Percentiles rank a stretch among this genome's conserved stretches.
These are phyloP conservation scores for Torymus tubicola DNA, from an alignment of 2,888 invertebrate genomes.

Conservation along the genomic window DNA sequence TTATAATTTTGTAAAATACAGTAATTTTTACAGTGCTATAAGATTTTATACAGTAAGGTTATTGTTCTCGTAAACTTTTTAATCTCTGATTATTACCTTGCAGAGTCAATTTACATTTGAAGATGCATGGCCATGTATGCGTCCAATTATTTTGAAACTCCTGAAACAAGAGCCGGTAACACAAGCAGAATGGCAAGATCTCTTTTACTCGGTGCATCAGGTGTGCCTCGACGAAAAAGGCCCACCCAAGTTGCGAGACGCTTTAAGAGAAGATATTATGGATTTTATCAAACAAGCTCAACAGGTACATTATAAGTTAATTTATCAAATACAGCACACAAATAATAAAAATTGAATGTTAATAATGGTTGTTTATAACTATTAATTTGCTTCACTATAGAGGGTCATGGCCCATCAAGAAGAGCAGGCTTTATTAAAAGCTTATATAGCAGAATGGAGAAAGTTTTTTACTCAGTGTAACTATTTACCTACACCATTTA, in stretches of 20 bases:
- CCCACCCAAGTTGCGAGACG: slow-evolving; percentile 90
- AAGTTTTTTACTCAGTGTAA: slow-evolving; percentile 98
- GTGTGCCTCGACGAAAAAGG: slow-evolving; percentile 97
- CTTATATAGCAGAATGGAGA: slow-evolving; percentile 98
- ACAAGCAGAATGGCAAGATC: slow-evolving; percentile 97
- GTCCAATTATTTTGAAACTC: slow-evolving; percentile 94
- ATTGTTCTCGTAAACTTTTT: too few relatives aligned
- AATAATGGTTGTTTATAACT: slow-evolving; percentile 4
- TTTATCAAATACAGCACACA: not conserved
- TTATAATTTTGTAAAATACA: too few relatives aligned
- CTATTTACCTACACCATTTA: slow-evolving; percentile 96
- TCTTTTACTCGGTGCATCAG: slow-evolving; percentile 96
- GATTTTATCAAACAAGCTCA: slow-evolving; percentile 97
- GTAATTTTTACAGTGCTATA: too few relatives aligned
- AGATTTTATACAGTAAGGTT: too few relatives aligned
- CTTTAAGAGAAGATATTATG: slow-evolving; percentile 93
- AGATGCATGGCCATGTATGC: slow-evolving; percentile 97
- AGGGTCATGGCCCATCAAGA: slow-evolving; percentile 94
- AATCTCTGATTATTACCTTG: slow-evolving; percentile 54
- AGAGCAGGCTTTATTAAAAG: slow-evolving; percentile 95
- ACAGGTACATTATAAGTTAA: slow-evolving; percentile 76
- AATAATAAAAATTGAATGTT: not conserved
- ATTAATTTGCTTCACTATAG: slow-evolving; percentile 63
- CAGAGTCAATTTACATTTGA: slow-evolving; percentile 92
- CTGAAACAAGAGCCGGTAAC: slow-evolving; percentile 96